Evolutionary conservation across 1,140 invertebrate genomes (phyloP), one percentile per base, ranked within the genome.

Genomic region (Dreissena rostriformis): DNA sequence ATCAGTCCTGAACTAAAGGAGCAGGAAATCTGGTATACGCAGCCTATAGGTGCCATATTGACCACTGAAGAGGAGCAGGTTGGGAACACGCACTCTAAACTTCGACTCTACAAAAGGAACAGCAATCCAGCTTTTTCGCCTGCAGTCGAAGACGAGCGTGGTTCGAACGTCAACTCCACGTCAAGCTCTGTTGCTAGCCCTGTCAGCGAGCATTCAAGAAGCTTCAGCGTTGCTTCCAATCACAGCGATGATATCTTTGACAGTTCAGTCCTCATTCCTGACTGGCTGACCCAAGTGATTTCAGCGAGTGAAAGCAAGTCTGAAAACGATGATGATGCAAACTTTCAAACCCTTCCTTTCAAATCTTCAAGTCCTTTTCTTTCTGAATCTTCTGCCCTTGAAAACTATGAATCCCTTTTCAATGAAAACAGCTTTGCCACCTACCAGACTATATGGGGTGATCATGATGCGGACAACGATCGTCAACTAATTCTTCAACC

Each of bases 1-100:
- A 73, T 89, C 15, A 89, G 86, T 78, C 88, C 88, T 24, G 89
- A 89, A 52, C 80, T 90, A 4, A 85, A 88, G 51, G 89, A 90
- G 75, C 85, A 90, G 81, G 85, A 87, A 55, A 85, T 82, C 53
- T 90, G 89, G 89, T 90, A 90, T 73, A 88, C 87, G 29, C 83
- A 89, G 29, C 89, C 88, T 19, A 82, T 90, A 61, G 86, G 87
- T 71, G 82, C 78, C 12, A 82, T 89, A 26, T 87, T 88, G 72
- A 77, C 73, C 29, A 73, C 76, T 53, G 81, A 84, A 53, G 74
- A 75, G 29, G 63, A 72, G 75, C 74, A 77, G 26, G 84, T 82
- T 53, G 29, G 72, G 61, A 86, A 52, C 24, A 49, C 70, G 15
- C 49, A 61, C 24, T 86, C 74, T 5, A 80, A 86, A 72, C 84